Evolutionary conservation across 2,888 invertebrate species (phyloP).

Genomic region (Erpobdella octoculata): DNA sequence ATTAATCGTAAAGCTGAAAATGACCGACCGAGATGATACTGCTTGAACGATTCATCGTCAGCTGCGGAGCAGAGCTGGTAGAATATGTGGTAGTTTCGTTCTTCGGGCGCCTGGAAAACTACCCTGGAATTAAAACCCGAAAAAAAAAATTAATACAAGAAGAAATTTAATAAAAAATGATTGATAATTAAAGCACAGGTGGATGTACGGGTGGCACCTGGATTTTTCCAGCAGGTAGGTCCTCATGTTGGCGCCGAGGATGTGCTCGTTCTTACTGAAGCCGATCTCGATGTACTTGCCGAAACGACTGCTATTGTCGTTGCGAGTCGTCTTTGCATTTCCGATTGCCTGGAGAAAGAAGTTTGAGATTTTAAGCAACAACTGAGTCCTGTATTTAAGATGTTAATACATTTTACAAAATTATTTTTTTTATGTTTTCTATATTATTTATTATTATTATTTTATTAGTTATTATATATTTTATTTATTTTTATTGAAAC

Average conservation of each 20-base stretch:
- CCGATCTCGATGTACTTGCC: slow-evolving; percentile 86
- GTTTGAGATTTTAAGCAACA: no score
- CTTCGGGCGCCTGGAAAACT: slow-evolving; percentile 76
- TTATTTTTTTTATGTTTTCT: no score
- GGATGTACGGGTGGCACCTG: slow-evolving; percentile 39
- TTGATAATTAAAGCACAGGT: background rate
- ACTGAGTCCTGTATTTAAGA: no score
- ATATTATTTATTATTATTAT: no score
- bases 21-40: slow-evolving; percentile 63
- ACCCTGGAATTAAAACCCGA: slow-evolving; percentile 59
- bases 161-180: background rate
- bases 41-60: slow-evolving; percentile 59
- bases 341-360: slow-evolving; percentile 76
- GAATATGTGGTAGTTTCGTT: slow-evolving; percentile 95
- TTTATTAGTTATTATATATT: no score
- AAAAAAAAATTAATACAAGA: background rate
- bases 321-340: slow-evolving; percentile 93
- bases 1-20: background rate
- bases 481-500: no score
- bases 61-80: slow-evolving; percentile 87
- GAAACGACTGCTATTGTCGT: slow-evolving; percentile 97
- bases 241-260: slow-evolving; percentile 88
- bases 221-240: slow-evolving; percentile 95
- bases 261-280: slow-evolving; percentile 74
- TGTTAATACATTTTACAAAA: no score